A percentile compares a stretch with the other conserved stretches of the same genome.
Evolutionary conservation across 2,888 invertebrate genomes (phyloP).

Genomic region (Pocota personata): DNA sequence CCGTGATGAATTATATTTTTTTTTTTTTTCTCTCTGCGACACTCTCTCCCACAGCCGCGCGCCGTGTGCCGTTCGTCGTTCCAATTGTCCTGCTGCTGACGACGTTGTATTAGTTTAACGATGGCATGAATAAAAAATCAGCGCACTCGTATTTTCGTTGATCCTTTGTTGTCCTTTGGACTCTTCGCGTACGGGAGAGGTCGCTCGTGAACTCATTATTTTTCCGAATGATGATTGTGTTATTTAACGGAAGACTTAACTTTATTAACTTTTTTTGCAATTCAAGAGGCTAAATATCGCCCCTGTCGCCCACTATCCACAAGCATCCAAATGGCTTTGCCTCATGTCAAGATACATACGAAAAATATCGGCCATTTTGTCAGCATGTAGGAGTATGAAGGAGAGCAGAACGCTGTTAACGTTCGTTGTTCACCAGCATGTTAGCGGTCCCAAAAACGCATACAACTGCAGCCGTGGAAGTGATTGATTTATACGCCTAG

Average conservation of each 20-base stretch:
- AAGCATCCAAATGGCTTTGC: not conserved
- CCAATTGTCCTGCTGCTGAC: constrained; percentile 65
- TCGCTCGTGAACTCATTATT: constrained; percentile 71
- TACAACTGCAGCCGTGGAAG: constrained; percentile 53
- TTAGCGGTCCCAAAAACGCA: constrained; percentile 45
- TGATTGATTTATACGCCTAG: constrained; percentile 76
- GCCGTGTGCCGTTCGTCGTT: not conserved
- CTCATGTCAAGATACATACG: constrained; percentile 47
- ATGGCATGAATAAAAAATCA: constrained; percentile 69
- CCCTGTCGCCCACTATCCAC: not conserved
- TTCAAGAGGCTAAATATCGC: constrained; percentile 12
- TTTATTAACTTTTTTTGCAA: constrained; percentile 67
- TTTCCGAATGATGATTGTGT: constrained; percentile 67
- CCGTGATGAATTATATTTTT: constrained; percentile 70
- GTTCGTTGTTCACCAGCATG: constrained; percentile 42
- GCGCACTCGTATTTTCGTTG: constrained; percentile 56
- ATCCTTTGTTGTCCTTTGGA: constrained; percentile 58
- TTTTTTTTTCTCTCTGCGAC: constrained; percentile 42
- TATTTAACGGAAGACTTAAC: constrained; percentile 75
- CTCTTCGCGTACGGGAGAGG: constrained; percentile 32
- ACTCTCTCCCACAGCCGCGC: not conserved
- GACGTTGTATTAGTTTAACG: constrained; percentile 66
- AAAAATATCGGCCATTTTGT: constrained; percentile 69
- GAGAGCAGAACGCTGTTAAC: constrained; percentile 35
- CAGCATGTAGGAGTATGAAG: constrained; percentile 24